phyloP scores from a whole-genome alignment of 2,113 vertebrate species.

The Sclerurus mexicanus region DNA sequence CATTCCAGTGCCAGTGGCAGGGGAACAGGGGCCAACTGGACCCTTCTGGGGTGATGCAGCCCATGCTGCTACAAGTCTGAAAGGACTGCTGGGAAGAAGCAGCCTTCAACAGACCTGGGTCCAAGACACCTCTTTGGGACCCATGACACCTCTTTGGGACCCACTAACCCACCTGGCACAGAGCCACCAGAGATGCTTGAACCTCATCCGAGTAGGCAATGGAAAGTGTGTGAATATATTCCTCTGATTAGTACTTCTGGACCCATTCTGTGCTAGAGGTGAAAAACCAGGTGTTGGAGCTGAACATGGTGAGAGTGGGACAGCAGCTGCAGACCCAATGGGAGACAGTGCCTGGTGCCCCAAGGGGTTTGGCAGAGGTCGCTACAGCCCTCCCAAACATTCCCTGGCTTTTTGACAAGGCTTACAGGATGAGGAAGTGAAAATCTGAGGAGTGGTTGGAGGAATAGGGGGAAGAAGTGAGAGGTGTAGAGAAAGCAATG shows the following conservation, averaged over 20 bases:
- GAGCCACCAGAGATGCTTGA: background rate
- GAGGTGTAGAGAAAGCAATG: background rate
- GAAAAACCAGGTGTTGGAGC: background rate
- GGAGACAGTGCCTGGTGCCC: background rate
- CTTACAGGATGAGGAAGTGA: background rate
- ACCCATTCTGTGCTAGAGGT: background rate
- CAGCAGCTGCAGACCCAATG: background rate
- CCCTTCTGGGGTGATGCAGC: background rate
- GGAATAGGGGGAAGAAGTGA: background rate
- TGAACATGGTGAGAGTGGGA: background rate
- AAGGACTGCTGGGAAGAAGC: background rate
- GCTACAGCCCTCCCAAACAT: background rate
- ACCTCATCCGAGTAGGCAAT: rapidly evolving
- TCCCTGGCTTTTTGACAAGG: background rate
- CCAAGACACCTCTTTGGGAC: background rate
- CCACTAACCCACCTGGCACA: rapidly evolving
- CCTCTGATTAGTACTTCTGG: background rate
- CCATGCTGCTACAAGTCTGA: background rate
- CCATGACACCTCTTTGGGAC: background rate
- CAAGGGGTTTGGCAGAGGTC: background rate
- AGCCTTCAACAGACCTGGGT: background rate
- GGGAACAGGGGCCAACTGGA: rapidly evolving
- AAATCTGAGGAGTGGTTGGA: background rate
- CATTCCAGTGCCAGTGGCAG: background rate
- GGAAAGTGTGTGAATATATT: background rate